These are phyloP conservation scores for Polymixis flavicincta DNA, from an alignment of 2,888 invertebrate species.

Conservation along the genomic window DNA sequence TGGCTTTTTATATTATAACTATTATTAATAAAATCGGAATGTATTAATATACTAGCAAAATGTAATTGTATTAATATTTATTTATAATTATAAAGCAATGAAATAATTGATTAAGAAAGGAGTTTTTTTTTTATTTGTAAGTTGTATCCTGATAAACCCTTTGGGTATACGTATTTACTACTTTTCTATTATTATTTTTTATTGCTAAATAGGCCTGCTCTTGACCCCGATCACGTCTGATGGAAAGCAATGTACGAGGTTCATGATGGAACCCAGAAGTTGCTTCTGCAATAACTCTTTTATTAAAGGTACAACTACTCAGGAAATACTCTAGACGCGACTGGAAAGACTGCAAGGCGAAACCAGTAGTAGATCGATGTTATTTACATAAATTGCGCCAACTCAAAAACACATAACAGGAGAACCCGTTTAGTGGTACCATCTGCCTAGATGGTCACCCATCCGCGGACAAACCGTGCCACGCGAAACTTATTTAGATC, in stretches of 20 bases:
- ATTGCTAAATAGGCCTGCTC: no score
- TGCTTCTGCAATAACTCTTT: background rate
- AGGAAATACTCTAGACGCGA: background rate
- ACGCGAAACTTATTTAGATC: background rate
- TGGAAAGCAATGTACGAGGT: no score
- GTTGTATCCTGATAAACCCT: background rate
- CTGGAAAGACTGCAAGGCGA: conserved; percentile 8
- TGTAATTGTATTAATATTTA: background rate
- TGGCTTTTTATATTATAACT: background rate
- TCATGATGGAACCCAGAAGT: no score
- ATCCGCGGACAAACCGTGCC: background rate
- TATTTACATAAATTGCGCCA: background rate
- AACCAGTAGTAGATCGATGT: background rate
- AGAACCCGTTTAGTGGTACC: background rate
- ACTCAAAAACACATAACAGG: background rate
- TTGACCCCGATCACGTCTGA: no score
- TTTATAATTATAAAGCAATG: background rate
- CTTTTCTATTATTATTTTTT: no score
- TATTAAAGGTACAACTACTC: background rate
- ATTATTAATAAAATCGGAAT: background rate
- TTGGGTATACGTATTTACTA: background rate
- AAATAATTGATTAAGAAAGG: background rate
- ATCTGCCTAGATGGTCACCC: background rate
- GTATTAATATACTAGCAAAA: background rate
- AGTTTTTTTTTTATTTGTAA: background rate